A percentile compares a stretch with the other conserved stretches of the same genome.
phyloP scores from a whole-genome alignment of 2,888 invertebrate species.

The Zootermopsis nevadensis region DNA sequence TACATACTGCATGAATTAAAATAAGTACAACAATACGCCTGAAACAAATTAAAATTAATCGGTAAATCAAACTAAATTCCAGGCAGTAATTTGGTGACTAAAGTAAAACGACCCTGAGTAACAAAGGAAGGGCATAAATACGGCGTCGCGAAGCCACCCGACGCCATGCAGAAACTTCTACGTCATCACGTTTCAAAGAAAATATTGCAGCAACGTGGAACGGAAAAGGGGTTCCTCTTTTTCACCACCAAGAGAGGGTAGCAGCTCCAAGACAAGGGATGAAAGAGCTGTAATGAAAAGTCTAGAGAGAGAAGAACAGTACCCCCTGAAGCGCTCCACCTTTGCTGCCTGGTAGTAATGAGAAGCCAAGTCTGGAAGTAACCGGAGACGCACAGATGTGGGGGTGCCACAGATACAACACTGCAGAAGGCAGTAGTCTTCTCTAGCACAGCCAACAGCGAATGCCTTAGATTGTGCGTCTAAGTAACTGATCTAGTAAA shows the following conservation, averaged over 20 bases:
- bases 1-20: too few relatives aligned
- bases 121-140: neutral
- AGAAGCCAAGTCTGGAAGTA: slow-evolving; percentile 2
- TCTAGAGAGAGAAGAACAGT: neutral
- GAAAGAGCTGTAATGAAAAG: slow-evolving; percentile 9
- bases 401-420: neutral
- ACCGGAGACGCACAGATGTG: neutral
- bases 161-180: neutral
- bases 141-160: slow-evolving; percentile 10
- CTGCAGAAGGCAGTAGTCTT: neutral
- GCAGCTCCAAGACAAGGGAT: neutral
- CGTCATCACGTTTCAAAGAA: slow-evolving; percentile 51
- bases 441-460: neutral
- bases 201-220: slow-evolving; percentile 49
- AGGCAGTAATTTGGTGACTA: too few relatives aligned
- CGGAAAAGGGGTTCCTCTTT: slow-evolving; percentile 31
- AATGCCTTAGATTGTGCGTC: neutral
- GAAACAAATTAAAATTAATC: too few relatives aligned
- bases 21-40: too few relatives aligned
- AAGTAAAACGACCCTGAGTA: neutral
- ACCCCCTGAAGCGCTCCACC: neutral
- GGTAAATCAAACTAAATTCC: too few relatives aligned
- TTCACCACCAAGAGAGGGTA: slow-evolving; percentile 5
- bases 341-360: neutral
- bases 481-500: too few relatives aligned